Conservation (phyloP, 2,888 invertebrate species). For the Pelosia muscerda region DNA sequence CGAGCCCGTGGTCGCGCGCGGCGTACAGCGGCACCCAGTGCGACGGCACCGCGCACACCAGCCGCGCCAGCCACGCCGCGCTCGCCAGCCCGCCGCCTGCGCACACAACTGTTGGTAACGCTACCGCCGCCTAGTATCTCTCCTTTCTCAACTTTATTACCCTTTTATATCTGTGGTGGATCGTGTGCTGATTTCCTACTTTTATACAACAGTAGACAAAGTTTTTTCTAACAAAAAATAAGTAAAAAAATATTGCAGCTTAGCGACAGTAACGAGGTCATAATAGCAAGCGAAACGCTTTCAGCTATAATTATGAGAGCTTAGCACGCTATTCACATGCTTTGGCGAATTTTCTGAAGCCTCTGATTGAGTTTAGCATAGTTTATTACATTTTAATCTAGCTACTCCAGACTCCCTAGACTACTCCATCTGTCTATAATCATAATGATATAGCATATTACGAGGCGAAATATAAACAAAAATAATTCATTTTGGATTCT, state of each 20-base stretch:
- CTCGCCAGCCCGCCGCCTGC: slow-evolving; percentile 85
- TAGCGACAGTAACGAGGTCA: neutral
- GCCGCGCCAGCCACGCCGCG: slow-evolving; percentile 87
- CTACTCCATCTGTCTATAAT: neutral
- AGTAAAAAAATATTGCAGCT: neutral
- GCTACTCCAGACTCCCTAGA: too few species aligned
- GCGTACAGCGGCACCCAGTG: slow-evolving; percentile 96
- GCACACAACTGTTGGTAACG: too few species aligned
- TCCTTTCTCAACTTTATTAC: too few species aligned
- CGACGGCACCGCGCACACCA: slow-evolving; percentile 89
- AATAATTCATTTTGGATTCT: neutral
- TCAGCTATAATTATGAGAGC: neutral
- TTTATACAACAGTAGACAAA: too few species aligned
- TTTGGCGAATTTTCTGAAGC: neutral
- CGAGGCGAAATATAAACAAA: neutral
- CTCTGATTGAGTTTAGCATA: neutral
- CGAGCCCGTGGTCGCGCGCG: slow-evolving; percentile 94
- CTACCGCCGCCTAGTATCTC: neutral
- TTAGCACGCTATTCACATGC: neutral
- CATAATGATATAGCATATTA: neutral
- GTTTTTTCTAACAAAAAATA: too few species aligned
- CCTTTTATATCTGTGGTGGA: too few species aligned
- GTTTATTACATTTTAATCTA: too few species aligned
- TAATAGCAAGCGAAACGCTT: neutral
- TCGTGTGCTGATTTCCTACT: too few species aligned